Base-by-base conservation (phyloP, 2,797 vertebrate species). In the Thaleichthys pacificus region DNA sequence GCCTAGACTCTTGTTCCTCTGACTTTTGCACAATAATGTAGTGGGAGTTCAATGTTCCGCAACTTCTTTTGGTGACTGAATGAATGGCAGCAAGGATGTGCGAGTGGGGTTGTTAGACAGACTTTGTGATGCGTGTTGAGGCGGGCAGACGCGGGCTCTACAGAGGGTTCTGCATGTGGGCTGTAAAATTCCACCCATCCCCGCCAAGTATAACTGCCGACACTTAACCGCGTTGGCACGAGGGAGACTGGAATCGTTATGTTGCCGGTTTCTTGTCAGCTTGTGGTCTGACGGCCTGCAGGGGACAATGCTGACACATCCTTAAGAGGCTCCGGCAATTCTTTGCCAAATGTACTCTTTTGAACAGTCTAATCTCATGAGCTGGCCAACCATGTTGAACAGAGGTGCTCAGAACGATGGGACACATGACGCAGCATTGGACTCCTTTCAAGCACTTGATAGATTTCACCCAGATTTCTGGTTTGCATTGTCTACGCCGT, bases 91-190 rank as follows among this genome's bases (percentile, higher is more conserved):
- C 15, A 32, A 58, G 51, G 6, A 30, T 28, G 58, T 6, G 15
- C n/a, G 51, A 3, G 38, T 47, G 42, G 9, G 32, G 32, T 35
- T 35, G 49, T 72, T 61, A 47, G 42, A 70, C 51, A 68, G 71
- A 73, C 77, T 67, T 75, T 51, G 61, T 63, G 66, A 26, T 77
- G 64, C 75, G 26, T 82, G 75, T 75, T 61, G 47, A 72, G 72
- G 77, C 56, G 42, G 42, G 74, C 63, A 58, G 49, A 22, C 61
- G 32, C 32, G 8, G 1, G 32, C 42, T 57, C 64, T 63, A 11
- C 12, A 14, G 54, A 64, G 69, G 54, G 24, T 42, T 58, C 35
- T 56, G 69, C 47, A 35, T 30, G 14, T 72, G 61, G 35, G 64
- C 26, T 24, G 47, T 24, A 42, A 66, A 22, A 67, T 70, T 57